Evolutionary conservation across 2,797 vertebrate species (phyloP).

Genomic region (Anabacerthia variegaticeps): DNA sequence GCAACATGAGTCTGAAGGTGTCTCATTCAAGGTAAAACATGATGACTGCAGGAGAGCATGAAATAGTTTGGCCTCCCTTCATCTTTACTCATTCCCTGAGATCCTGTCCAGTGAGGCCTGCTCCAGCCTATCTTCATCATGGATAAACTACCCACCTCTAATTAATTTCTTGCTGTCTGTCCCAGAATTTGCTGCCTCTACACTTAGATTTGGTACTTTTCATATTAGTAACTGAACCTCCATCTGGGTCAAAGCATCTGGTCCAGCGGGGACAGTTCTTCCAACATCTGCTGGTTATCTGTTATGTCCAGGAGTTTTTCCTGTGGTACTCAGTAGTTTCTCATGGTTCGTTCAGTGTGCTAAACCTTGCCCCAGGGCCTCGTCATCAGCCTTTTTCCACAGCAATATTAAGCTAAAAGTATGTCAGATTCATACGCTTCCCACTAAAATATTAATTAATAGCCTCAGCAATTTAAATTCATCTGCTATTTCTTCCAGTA

Average conservation of each 20-base stretch:
- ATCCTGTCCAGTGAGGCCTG: not conserved
- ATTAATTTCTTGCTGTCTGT: not conserved
- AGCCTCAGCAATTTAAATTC: not conserved
- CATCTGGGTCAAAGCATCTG: not conserved
- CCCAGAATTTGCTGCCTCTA: not conserved
- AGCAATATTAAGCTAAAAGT: not conserved
- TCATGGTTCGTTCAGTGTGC: not conserved
- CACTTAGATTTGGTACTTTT: not conserved
- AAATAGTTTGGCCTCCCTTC: not conserved
- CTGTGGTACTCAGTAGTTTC: not conserved
- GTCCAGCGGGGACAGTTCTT: not conserved
- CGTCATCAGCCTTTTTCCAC: not conserved
- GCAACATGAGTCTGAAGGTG: not conserved
- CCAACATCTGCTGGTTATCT: not conserved
- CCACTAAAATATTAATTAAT: constrained; percentile 24
- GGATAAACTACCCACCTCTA: not conserved
- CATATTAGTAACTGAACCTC: not conserved
- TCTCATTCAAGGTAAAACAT: not conserved
- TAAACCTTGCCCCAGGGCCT: not conserved
- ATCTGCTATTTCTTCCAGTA: not conserved
- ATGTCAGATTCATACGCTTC: not conserved
- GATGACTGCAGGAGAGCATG: not conserved
- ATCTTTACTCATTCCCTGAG: not conserved
- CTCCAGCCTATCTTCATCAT: not conserved
- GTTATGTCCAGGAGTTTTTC: not conserved